A percentile compares a stretch with the other conserved stretches of the same genome.
phyloP scores from a whole-genome alignment of 2,888 invertebrate species.

The Melanophora roralis region DNA sequence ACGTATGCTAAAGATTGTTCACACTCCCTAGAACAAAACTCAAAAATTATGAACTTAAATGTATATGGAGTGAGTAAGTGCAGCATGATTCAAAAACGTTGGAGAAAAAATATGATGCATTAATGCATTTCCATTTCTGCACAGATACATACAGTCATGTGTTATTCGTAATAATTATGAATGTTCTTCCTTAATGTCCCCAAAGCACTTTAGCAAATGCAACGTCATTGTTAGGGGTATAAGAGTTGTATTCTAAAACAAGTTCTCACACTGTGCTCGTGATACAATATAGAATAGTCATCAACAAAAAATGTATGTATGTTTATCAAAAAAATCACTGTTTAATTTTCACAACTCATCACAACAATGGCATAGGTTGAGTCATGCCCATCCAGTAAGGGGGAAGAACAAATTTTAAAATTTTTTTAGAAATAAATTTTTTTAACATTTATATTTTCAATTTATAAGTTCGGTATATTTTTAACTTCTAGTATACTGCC shows the following conservation, averaged over 20 bases:
- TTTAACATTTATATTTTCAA: too few relatives aligned
- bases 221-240: background rate
- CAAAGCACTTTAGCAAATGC: background rate
- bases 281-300: conserved; percentile 12
- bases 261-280: background rate
- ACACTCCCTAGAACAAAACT: conserved; percentile 20
- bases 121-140: conserved; percentile 30
- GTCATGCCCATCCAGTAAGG: background rate
- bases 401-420: background rate
- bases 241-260: background rate
- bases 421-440: background rate
- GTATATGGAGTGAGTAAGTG: conserved; percentile 37
- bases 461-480: too few relatives aligned
- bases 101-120: background rate
- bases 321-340: conserved; percentile 11
- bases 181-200: background rate
- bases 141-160: background rate
- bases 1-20: background rate
- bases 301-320: background rate
- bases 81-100: conserved; percentile 18
- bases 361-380: background rate
- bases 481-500: too few relatives aligned
- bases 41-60: background rate
- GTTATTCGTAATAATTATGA: conserved; percentile 5
- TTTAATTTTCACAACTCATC: background rate